These are phyloP conservation scores for Platypus cylindrus DNA, from an alignment of 2,888 invertebrate species.

Conservation along the genomic window DNA sequence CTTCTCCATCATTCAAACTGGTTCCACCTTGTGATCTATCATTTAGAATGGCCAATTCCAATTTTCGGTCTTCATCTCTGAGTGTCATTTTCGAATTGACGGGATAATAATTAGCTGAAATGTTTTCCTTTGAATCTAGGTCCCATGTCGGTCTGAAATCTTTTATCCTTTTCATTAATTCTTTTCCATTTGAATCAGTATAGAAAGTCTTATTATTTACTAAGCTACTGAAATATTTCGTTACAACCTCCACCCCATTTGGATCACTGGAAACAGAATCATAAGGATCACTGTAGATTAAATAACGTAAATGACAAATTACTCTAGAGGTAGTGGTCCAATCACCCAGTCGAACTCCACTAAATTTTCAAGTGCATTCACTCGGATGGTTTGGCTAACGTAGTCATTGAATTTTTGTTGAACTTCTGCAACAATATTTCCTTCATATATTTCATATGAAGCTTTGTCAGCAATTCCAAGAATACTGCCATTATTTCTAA, in stretches of 20 bases:
- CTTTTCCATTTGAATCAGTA: conserved; percentile 67
- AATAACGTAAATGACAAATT: conserved; percentile 26
- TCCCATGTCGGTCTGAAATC: conserved; percentile 63
- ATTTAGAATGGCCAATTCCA: conserved; percentile 47
- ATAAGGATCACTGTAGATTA: not conserved
- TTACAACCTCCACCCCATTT: conserved; percentile 73
- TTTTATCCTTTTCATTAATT: conserved; percentile 47
- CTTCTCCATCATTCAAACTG: conserved; percentile 57
- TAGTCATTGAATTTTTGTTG: conserved; percentile 5
- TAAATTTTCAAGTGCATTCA: conserved; percentile 2
- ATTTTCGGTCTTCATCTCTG: conserved; percentile 37
- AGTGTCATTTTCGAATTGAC: conserved; percentile 69
- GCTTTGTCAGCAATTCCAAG: conserved; percentile 27
- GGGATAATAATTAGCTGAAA: conserved; percentile 89
- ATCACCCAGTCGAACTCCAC: conserved; percentile 6
- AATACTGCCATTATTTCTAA: conserved; percentile 40
- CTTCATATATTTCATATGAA: conserved; percentile 20
- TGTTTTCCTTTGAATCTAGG: conserved; percentile 51
- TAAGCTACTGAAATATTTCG: conserved; percentile 49
- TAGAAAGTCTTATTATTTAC: conserved; percentile 46
- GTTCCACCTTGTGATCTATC: conserved; percentile 75
- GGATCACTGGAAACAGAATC: conserved; percentile 34
- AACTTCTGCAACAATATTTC: conserved; percentile 2
- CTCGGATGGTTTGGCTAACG: conserved; percentile 5
- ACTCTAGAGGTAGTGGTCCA: conserved; percentile 33